These are phyloP conservation scores for Chauna torquata DNA, from an alignment of 2,113 vertebrate species.

Conservation along the genomic window DNA sequence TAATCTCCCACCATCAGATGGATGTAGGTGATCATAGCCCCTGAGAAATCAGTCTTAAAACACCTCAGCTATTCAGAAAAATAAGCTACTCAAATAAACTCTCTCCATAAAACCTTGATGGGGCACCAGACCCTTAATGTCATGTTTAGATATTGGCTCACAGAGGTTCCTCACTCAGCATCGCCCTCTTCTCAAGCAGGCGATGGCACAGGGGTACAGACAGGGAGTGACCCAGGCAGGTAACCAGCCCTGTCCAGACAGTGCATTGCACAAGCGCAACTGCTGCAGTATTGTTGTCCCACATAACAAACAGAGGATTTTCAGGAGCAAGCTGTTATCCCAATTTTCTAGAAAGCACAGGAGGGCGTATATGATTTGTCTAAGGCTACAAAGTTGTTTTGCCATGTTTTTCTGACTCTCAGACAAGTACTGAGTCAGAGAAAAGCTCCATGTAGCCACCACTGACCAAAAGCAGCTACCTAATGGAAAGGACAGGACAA, in stretches of 20 bases:
- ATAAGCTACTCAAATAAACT: neutral
- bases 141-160: neutral
- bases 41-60: neutral
- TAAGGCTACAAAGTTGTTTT: neutral
- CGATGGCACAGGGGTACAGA: rapidly evolving
- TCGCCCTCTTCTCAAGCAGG: neutral
- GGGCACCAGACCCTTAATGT: neutral
- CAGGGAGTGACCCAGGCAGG: neutral
- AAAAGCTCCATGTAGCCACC: neutral
- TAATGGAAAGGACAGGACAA: neutral
- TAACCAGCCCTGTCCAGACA: neutral
- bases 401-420: neutral
- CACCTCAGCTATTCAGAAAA: neutral
- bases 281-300: neutral
- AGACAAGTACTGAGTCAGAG: rapidly evolving
- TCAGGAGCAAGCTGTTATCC: neutral
- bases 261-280: rapidly evolving
- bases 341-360: neutral
- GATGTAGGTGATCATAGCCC: neutral
- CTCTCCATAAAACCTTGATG: too few relatives aligned
- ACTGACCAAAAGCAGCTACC: neutral
- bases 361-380: neutral
- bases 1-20: neutral
- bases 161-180: neutral
- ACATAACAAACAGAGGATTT: neutral